Evolutionary conservation across 2,888 invertebrate genomes (phyloP), one percentile per base, ranked within the genome.

Genomic region (Capitulum mitella): DNA sequence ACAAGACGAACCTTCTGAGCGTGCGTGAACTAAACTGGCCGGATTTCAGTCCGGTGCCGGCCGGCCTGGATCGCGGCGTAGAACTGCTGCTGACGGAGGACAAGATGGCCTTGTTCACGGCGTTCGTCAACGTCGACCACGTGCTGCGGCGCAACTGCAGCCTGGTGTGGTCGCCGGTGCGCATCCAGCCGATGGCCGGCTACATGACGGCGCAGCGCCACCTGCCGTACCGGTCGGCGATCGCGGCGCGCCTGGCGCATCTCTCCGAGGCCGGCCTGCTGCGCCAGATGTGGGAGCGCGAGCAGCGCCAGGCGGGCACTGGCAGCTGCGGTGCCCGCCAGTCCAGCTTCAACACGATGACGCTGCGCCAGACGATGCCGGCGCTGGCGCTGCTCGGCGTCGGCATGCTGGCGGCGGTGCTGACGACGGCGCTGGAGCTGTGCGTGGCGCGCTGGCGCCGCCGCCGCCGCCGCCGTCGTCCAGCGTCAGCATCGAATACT

Each of bases 221-320:
- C 43, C 75, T 75, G 10, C 43, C 75, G 14, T 75, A 75, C 43
- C n/a, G 43, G 10, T 43, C 2, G 3, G 75, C 43, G 12, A 12
- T 75, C 12, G n/a, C 43, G 26, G n/a, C 75, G 3, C 43, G 5
- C 0, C 8, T 46, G 43, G 5, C 75, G 14, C 43, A 46, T 43
- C 43, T 75, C n/a, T n/a, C 75, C n/a, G 75, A 75, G 43, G 46
- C 75, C 43, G 75, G 75, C n/a, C n/a, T 75, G n/a, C 75, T 75
- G 12, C 43, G 16, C 8, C 75, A 14, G n/a, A n/a, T 75, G 22
- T 64, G 64, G 64, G 22, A 64, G 64, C 34, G 19, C 3, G 32
- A 16, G 19, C 37, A 32, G 22, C 6, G 0, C 34, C 29, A 0
- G 32, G 32, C 8, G 5, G 32, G 22, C 1, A 3, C 34, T 5